phyloP scores from a whole-genome alignment of 2,888 invertebrate genomes.

The Platerodrilus igneus region DNA sequence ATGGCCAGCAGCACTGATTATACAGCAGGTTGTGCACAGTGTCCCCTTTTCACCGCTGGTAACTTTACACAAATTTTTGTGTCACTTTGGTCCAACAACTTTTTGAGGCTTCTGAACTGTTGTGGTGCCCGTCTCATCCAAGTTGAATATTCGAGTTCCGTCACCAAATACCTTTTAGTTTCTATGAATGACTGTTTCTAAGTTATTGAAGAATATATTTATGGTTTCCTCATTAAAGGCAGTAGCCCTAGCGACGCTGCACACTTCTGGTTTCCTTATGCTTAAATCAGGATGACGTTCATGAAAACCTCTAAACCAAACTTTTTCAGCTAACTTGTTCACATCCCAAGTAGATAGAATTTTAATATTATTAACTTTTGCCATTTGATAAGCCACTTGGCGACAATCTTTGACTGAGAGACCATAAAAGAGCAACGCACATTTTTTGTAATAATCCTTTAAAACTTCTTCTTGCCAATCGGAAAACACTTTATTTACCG shows the following conservation, averaged over 20 bases:
- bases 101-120: conserved; percentile 38
- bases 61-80: conserved; percentile 31
- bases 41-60: no score
- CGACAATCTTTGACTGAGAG: conserved; percentile 4
- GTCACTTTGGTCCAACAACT: conserved; percentile 36
- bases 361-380: conserved; percentile 19
- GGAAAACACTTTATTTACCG: conserved; percentile 2
- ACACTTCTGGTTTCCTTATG: conserved; percentile 29
- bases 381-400: conserved; percentile 25
- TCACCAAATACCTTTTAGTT: conserved; percentile 27
- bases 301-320: conserved; percentile 12
- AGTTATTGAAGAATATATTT: conserved; percentile 31
- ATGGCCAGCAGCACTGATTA: conserved; percentile 27
- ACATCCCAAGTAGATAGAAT: conserved; percentile 21
- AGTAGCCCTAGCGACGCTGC: conserved; percentile 12
- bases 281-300: conserved; percentile 19
- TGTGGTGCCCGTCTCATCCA: conserved; percentile 39
- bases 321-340: conserved; percentile 15
- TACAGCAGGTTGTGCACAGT: no score
- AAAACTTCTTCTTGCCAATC: conserved; percentile 5
- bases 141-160: conserved; percentile 37
- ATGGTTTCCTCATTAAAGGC: conserved; percentile 8
- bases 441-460: conserved; percentile 10
- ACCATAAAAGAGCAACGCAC: conserved; percentile 9
- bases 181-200: conserved; percentile 28